Evolutionary conservation across 2,888 invertebrate genomes (phyloP).

Genomic region (Therioaphis trifolii): DNA sequence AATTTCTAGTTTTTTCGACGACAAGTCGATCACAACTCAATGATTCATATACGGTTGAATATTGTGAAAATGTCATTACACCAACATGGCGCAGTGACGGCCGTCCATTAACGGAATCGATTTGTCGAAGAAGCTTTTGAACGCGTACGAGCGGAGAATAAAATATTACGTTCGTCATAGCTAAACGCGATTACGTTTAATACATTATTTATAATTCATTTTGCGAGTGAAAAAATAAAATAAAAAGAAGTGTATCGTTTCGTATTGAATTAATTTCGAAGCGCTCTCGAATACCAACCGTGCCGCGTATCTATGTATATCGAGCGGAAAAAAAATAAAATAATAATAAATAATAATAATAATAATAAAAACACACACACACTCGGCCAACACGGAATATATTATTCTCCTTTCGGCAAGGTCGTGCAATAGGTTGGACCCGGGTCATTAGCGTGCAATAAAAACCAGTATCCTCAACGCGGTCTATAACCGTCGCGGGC

Average conservation of each 20-base stretch:
- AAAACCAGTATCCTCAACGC: constrained; percentile 33
- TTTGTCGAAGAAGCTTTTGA: constrained; percentile 19
- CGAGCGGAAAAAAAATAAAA: neutral
- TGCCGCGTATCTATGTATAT: neutral
- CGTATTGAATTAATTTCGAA: neutral
- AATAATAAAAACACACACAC: neutral
- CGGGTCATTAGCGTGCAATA: constrained; percentile 38
- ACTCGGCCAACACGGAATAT: neutral
- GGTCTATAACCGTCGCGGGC: neutral
- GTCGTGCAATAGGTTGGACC: constrained; percentile 31
- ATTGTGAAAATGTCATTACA: neutral
- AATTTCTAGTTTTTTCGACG: neutral
- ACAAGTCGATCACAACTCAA: neutral
- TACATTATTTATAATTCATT: neutral
- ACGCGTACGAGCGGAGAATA: too few species aligned
- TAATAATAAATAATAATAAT: neutral
- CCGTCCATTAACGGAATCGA: constrained; percentile 33
- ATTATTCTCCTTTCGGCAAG: constrained; percentile 39
- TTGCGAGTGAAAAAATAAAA: too few species aligned
- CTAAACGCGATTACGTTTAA: neutral
- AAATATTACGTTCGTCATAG: too few species aligned
- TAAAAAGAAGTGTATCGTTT: neutral
- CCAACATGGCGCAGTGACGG: too few species aligned
- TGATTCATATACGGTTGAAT: neutral
- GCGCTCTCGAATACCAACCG: too few species aligned